Evolutionary conservation across 2,113 vertebrate genomes (phyloP).

Genomic region (Cheirogaleus medius): DNA sequence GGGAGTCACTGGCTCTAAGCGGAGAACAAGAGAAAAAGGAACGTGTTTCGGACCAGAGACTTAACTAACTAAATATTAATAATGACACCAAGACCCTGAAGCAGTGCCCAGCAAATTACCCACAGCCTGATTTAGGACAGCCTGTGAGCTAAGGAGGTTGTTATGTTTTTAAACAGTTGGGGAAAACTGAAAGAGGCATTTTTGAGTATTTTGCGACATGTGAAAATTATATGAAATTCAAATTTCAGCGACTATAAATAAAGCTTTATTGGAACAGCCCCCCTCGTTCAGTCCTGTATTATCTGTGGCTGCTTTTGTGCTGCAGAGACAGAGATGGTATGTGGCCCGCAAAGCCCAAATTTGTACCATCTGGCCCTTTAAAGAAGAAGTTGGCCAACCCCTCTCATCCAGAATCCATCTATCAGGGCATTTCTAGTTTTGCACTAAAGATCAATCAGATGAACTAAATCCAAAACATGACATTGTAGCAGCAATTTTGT

Average conservation of each 20-base stretch:
- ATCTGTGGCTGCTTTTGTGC: accelerated
- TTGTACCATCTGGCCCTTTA: background rate
- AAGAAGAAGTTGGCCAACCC: background rate
- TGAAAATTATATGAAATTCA: background rate
- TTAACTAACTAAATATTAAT: background rate
- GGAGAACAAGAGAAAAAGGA: background rate
- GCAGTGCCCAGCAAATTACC: background rate
- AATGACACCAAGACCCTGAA: background rate
- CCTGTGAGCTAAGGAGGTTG: no score
- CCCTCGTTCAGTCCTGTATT: accelerated
- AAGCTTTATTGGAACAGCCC: background rate
- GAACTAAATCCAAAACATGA: conserved; percentile 78
- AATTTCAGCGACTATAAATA: background rate
- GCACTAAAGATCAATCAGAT: conserved; percentile 87
- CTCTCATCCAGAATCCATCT: background rate
- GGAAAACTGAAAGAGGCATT: background rate
- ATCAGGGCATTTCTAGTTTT: conserved; percentile 95
- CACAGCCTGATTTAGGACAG: accelerated
- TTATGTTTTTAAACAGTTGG: background rate
- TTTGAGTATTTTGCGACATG: background rate
- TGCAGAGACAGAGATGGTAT: accelerated
- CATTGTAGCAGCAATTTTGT: conserved; percentile 79
- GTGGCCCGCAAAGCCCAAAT: background rate
- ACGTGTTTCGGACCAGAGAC: background rate
- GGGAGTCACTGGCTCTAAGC: background rate